Conservation (phyloP, 2,888 invertebrate species). For the Dioctria rufipes region DNA sequence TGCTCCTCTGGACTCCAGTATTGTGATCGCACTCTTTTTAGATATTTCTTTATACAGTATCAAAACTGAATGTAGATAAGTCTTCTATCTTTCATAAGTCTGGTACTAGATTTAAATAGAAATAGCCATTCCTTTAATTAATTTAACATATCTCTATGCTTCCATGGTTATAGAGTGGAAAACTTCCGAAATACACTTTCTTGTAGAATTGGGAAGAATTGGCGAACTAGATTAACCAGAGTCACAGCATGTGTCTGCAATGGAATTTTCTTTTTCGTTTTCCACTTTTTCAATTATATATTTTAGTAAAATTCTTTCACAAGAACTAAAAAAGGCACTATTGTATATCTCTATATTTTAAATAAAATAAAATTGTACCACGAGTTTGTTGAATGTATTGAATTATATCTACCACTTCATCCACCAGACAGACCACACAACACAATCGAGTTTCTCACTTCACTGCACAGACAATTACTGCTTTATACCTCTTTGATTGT, state of each 20-base stretch:
- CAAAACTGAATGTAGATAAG: no score
- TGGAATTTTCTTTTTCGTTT: not conserved
- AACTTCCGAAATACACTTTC: conserved; percentile 37
- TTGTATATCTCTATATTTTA: conserved; percentile 12
- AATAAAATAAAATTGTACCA: conserved; percentile 17
- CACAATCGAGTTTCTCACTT: conserved; percentile 29
- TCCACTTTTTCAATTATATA: not conserved
- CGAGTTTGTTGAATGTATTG: not conserved
- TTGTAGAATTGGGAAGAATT: conserved; percentile 1
- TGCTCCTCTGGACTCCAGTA: not conserved
- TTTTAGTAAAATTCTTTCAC: not conserved
- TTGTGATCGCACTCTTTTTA: no score
- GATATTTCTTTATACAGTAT: no score
- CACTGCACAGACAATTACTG: conserved; percentile 28
- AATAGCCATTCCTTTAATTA: conserved; percentile 31
- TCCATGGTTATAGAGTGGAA: conserved; percentile 30
- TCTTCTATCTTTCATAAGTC: not conserved
- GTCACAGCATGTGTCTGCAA: conserved; percentile 16
- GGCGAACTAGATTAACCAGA: not conserved
- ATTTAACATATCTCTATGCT: conserved; percentile 33
- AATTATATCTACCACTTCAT: conserved; percentile 16
- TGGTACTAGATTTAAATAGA: conserved; percentile 16
- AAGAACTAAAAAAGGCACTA: conserved; percentile 11
- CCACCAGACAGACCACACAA: not conserved
- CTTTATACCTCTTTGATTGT: not conserved